phyloP scores from a whole-genome alignment of 1,140 invertebrate species.

The Oedothorax gibbosus region DNA sequence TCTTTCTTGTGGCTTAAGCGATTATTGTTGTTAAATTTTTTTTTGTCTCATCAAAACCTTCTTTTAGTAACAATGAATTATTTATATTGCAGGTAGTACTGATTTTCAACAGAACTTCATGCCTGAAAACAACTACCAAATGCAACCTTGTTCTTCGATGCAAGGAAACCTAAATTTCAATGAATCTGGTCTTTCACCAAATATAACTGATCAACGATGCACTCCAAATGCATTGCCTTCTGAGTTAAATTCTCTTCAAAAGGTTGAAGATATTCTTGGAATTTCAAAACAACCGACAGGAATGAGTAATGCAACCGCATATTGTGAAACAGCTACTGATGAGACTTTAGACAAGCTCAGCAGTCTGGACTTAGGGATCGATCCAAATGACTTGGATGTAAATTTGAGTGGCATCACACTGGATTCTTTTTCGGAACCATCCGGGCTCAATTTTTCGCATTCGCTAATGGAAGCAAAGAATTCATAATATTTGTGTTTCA shows the following conservation, averaged over 20 bases:
- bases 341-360: conserved; percentile 44
- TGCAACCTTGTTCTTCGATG: conserved; percentile 1
- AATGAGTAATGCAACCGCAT: conserved; percentile 1
- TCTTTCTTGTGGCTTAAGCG: no score
- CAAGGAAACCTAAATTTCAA: conserved; percentile 7
- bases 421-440: conserved; percentile 51
- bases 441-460: conserved; percentile 31
- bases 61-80: no score
- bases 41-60: no score
- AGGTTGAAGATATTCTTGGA: conserved; percentile 54
- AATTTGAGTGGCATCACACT: conserved; percentile 51
- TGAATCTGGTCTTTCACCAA: not conserved
- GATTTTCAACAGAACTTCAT: conserved; percentile 30
- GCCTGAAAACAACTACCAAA: conserved; percentile 14
- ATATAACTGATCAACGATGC: conserved; percentile 6
- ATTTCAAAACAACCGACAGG: conserved; percentile 33
- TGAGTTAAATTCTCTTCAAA: conserved; percentile 3
- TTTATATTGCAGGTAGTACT: conserved; percentile 9
- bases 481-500: not conserved
- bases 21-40: no score
- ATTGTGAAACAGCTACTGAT: conserved; percentile 28
- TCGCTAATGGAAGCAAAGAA: conserved; percentile 16
- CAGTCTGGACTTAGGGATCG: conserved; percentile 45
- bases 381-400: conserved; percentile 50
- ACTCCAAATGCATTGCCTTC: not conserved